phyloP scores from a whole-genome alignment of 2,888 invertebrate genomes.

The Drosophila paranaensis region DNA sequence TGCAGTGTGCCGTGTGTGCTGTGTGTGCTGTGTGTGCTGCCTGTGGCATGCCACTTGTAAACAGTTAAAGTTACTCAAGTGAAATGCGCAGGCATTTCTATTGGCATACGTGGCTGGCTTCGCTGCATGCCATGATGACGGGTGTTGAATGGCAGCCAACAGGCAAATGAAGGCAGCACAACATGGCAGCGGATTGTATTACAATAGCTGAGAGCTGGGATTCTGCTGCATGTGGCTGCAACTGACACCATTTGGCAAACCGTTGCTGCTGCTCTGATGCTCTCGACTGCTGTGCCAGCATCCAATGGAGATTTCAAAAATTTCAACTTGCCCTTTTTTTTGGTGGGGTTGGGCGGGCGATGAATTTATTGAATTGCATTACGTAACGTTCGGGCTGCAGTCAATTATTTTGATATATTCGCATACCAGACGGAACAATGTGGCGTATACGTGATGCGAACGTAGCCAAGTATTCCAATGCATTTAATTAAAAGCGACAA shows the following conservation, averaged over 20 bases:
- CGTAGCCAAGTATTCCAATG: slow-evolving; percentile 10
- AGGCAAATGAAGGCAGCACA: slow-evolving; percentile 34
- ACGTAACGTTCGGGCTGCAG: slow-evolving; percentile 28
- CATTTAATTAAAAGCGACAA: slow-evolving; percentile 37
- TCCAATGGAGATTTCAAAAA: slow-evolving; percentile 23
- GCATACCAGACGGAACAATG: slow-evolving; percentile 14
- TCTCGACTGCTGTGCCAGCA: slow-evolving; percentile 18
- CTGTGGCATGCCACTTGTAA: slow-evolving; percentile 57
- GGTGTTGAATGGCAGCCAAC: slow-evolving; percentile 68
- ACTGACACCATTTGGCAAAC: slow-evolving; percentile 55
- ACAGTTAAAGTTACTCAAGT: slow-evolving; percentile 66
- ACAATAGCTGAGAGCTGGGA: slow-evolving; percentile 36
- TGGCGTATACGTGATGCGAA: slow-evolving; percentile 42
- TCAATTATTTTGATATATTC: slow-evolving; percentile 71
- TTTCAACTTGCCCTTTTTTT: slow-evolving; percentile 27
- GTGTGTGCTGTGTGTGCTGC: slow-evolving; percentile 1
- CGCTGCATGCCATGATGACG: slow-evolving; percentile 44
- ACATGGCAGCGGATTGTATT: slow-evolving; percentile 59
- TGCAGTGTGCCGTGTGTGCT: background rate
- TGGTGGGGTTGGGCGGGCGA: background rate
- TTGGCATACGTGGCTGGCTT: slow-evolving; percentile 54
- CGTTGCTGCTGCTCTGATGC: slow-evolving; percentile 6
- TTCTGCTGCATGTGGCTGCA: slow-evolving; percentile 31
- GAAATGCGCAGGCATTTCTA: slow-evolving; percentile 66
- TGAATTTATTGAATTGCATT: slow-evolving; percentile 54